phyloP scores from a whole-genome alignment of 92 coral and sea anemone species.

The Palythoa caribaeorum region DNA sequence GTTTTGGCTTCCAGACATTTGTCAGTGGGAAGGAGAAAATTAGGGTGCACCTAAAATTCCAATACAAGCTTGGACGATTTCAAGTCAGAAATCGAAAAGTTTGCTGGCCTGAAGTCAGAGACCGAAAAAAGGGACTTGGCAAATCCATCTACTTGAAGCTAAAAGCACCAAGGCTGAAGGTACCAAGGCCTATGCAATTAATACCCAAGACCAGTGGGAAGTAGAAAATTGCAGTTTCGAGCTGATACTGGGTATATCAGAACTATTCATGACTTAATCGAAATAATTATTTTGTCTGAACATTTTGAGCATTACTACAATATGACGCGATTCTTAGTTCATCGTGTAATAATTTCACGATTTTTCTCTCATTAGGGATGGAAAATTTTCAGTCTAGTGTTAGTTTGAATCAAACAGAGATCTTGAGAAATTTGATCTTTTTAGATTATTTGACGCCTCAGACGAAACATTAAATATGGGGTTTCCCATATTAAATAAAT shows the following conservation, averaged over 20 bases:
- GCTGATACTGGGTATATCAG: not conserved
- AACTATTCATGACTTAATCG: too few species aligned
- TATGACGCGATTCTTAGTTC: too few species aligned
- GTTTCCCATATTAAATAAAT: too few species aligned
- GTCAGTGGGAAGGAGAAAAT: not conserved
- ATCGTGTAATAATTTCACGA: too few species aligned
- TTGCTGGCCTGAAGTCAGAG: not conserved
- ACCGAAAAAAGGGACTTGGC: not conserved
- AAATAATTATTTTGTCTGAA: too few species aligned
- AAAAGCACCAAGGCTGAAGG: constrained; percentile 24
- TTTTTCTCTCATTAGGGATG: too few species aligned
- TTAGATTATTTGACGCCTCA: too few species aligned
- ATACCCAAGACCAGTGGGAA: constrained; percentile 62
- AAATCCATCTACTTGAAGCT: not conserved
- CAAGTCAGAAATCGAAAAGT: not conserved
- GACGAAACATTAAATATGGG: too few species aligned
- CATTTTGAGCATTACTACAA: too few species aligned
- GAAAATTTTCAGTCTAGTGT: too few species aligned
- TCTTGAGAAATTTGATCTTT: too few species aligned
- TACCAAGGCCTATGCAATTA: constrained; percentile 36
- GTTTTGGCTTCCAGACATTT: not conserved
- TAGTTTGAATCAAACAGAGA: too few species aligned
- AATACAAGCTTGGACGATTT: not conserved
- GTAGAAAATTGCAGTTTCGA: constrained; percentile 37
- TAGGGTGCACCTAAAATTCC: not conserved